Evolutionary conservation across 2,113 vertebrate species (phyloP).

Genomic region (Apistogramma diplotaenia): DNA sequence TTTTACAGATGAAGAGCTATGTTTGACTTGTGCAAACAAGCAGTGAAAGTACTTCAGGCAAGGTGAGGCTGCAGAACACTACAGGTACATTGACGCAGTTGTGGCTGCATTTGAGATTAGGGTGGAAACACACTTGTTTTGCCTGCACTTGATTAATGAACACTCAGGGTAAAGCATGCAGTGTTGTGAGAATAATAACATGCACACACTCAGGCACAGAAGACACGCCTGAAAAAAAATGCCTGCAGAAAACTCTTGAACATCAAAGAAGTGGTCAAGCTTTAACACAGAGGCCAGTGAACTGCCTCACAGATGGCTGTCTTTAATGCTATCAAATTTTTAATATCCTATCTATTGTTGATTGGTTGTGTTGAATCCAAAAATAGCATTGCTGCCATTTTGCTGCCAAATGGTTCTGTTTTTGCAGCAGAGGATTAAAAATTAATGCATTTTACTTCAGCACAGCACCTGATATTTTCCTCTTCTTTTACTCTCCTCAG

Average conservation of each 20-base stretch:
- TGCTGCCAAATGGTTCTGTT: not conserved
- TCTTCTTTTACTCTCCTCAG: slow-evolving; percentile 24
- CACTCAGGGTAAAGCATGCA: slow-evolving; percentile 19
- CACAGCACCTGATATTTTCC: slow-evolving; percentile 6
- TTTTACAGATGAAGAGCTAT: not conserved
- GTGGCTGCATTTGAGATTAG: slow-evolving; percentile 12
- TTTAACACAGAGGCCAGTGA: not conserved
- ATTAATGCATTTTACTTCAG: not conserved
- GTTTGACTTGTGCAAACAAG: not conserved
- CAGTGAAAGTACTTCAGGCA: slow-evolving; percentile 13
- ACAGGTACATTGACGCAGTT: slow-evolving; percentile 23
- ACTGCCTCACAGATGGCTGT: not conserved
- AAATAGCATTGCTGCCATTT: not conserved
- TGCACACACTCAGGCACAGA: not conserved
- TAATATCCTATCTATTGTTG: not conserved
- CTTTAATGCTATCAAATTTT: not conserved
- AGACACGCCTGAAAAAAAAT: slow-evolving; percentile 4
- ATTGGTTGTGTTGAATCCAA: not conserved
- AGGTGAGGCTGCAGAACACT: slow-evolving; percentile 23
- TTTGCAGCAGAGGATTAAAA: slow-evolving; percentile 26
- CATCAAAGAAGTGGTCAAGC: not conserved
- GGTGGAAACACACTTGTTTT: slow-evolving; percentile 38
- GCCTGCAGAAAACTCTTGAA: not conserved
- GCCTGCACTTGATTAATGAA: slow-evolving; percentile 11
- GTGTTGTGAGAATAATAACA: not conserved